Conservation (phyloP, 92 coral and sea anemone species). For the Zoanthus solanderi region DNA sequence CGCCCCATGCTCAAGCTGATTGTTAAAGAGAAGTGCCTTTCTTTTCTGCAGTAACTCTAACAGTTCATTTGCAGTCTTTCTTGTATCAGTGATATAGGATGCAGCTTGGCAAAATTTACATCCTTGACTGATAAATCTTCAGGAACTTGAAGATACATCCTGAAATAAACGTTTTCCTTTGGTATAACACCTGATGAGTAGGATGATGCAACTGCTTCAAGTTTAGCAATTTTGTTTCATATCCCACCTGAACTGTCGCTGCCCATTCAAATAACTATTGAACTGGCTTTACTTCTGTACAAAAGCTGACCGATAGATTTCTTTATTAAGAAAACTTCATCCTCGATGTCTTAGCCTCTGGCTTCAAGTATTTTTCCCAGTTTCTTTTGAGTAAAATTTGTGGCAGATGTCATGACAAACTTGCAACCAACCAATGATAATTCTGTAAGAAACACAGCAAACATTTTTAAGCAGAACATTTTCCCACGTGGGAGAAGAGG, state of each 20-base stretch:
- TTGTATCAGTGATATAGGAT: slow-evolving; percentile 25
- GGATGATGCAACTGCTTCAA: background rate
- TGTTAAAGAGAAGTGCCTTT: slow-evolving; percentile 1
- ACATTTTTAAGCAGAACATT: slow-evolving; percentile 2
- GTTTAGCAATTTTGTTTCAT: slow-evolving; percentile 7
- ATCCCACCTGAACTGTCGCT: slow-evolving; percentile 40
- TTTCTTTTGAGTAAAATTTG: background rate
- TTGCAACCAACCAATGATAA: slow-evolving; percentile 31
- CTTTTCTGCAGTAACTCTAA: slow-evolving; percentile 15
- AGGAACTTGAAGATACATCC: slow-evolving; percentile 22
- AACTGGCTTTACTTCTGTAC: slow-evolving; percentile 27
- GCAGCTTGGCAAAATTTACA: slow-evolving; percentile 49
- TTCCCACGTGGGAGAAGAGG: background rate
- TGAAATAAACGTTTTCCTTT: slow-evolving; percentile 4
- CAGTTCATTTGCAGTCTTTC: slow-evolving; percentile 16
- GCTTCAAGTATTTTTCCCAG: slow-evolving; percentile 45
- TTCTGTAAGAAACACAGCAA: slow-evolving; percentile 21
- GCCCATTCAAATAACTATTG: slow-evolving; percentile 16
- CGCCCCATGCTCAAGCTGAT: slow-evolving; percentile 18
- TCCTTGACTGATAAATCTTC: slow-evolving; percentile 30
- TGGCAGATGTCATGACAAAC: slow-evolving; percentile 8
- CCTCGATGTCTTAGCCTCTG: slow-evolving; percentile 35
- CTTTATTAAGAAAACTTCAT: slow-evolving; percentile 25
- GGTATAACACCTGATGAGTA: slow-evolving; percentile 31
- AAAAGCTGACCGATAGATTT: slow-evolving; percentile 31